Conservation (phyloP, 2,888 invertebrate genomes). For the Craniophora ligustri region DNA sequence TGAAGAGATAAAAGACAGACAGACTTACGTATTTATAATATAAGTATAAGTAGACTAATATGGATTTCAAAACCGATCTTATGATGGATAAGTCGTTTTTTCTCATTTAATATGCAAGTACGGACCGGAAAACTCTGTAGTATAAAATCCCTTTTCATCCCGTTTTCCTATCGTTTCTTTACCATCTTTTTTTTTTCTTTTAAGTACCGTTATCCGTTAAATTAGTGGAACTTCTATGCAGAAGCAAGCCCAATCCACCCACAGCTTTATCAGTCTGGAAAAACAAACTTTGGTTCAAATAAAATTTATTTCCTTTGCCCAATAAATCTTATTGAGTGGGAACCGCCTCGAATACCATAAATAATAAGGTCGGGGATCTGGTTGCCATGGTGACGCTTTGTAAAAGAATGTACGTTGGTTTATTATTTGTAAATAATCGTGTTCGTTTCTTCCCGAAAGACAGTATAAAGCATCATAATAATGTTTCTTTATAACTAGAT, state of each 20-base stretch:
- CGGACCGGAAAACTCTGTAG: neutral
- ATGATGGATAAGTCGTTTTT: too few species aligned
- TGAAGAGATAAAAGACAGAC: too few species aligned
- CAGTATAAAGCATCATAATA: too few species aligned
- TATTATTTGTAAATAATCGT: neutral
- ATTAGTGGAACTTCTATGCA: constrained; percentile 43
- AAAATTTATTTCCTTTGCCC: constrained; percentile 37
- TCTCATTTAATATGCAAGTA: too few species aligned
- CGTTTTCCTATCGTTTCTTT: neutral
- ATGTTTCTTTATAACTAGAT: too few species aligned
- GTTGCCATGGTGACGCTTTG: constrained; percentile 5
- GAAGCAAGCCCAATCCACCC: constrained; percentile 24
- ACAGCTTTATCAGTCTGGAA: constrained; percentile 31
- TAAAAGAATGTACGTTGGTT: neutral
- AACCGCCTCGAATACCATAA: constrained; percentile 37
- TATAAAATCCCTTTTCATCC: neutral
- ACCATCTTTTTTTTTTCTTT: neutral
- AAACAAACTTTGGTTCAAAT: constrained; percentile 37
- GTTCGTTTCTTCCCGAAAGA: too few species aligned
- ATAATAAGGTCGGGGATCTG: constrained; percentile 21
- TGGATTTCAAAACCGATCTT: too few species aligned
- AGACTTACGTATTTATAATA: too few species aligned
- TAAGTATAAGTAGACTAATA: too few species aligned
- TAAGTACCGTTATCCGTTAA: constrained; percentile 11
- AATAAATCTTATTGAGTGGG: constrained; percentile 35